Evolutionary conservation across 2,888 invertebrate species (phyloP).

Genomic region (Plebejus argus): DNA sequence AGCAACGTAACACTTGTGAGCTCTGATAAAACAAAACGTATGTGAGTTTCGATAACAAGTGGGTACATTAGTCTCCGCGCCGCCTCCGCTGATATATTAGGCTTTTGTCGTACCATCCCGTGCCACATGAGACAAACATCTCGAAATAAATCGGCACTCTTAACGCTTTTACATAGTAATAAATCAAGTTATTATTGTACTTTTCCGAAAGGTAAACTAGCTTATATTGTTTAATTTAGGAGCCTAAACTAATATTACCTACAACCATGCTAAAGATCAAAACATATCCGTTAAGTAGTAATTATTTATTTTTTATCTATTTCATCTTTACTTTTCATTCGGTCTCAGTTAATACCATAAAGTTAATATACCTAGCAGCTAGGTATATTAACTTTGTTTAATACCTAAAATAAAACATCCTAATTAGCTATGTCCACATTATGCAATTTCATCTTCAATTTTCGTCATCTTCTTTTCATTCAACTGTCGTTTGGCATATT

Average conservation of each 20-base stretch:
- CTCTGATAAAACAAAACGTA: not conserved
- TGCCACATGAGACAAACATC: not conserved
- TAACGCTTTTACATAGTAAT: not conserved
- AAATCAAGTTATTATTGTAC: not conserved
- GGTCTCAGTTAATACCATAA: not conserved
- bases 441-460: too few relatives aligned
- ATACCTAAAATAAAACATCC: not conserved
- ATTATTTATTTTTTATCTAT: not conserved
- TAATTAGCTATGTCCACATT: too few relatives aligned
- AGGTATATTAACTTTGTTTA: too few relatives aligned
- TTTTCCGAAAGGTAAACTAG: too few relatives aligned
- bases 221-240: too few relatives aligned
- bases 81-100: not conserved
- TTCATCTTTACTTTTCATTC: not conserved
- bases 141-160: not conserved
- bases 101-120: not conserved
- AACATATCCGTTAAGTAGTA: too few relatives aligned
- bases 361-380: too few relatives aligned
- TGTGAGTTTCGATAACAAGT: not conserved
- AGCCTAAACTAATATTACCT: too few relatives aligned
- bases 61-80: not conserved
- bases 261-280: too few relatives aligned
- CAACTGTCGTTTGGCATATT: too few relatives aligned
- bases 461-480: too few relatives aligned
- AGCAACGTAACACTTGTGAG: not conserved